Conservation (phyloP, 1,140 invertebrate species). For the Euwallacea fornicatus region DNA sequence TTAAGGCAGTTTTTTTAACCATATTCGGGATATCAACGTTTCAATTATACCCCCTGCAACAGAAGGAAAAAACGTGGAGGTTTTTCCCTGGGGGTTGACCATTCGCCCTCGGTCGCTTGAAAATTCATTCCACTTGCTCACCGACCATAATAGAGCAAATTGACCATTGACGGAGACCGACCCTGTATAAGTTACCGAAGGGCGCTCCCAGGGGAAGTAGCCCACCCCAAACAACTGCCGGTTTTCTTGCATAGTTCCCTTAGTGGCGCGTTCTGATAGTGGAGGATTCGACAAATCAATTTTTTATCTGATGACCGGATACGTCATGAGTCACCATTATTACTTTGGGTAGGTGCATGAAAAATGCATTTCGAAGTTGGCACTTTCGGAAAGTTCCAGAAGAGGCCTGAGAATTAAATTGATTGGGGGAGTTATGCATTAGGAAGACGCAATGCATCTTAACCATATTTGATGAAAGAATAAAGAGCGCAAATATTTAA, state of each 20-base stretch:
- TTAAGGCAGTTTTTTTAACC: background rate
- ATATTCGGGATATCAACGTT: background rate
- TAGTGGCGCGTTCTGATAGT: slow-evolving; percentile 19
- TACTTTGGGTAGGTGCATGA: no score
- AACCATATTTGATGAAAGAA: no score
- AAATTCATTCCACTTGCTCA: slow-evolving; percentile 31
- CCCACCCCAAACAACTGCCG: slow-evolving; percentile 22
- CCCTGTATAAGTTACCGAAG: slow-evolving; percentile 31
- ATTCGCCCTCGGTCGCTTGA: slow-evolving; percentile 19
- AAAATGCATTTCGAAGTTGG: no score
- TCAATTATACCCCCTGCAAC: background rate
- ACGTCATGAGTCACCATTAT: background rate
- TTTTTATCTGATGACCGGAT: slow-evolving; percentile 14
- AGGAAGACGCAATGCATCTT: no score
- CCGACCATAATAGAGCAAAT: slow-evolving; percentile 35
- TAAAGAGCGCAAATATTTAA: no score
- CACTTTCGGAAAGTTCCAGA: no score
- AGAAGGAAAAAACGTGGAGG: background rate
- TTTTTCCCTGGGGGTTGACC: background rate
- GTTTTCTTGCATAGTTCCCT: slow-evolving; percentile 13
- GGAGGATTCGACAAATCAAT: slow-evolving; percentile 23
- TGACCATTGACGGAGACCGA: slow-evolving; percentile 32
- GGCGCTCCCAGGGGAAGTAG: slow-evolving; percentile 16
- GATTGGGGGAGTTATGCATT: no score
- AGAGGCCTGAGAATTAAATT: no score